Evolutionary conservation across 2,797 vertebrate species (phyloP), one percentile per base, ranked within the genome.

Genomic region (Poeciliopsis gracilis): DNA sequence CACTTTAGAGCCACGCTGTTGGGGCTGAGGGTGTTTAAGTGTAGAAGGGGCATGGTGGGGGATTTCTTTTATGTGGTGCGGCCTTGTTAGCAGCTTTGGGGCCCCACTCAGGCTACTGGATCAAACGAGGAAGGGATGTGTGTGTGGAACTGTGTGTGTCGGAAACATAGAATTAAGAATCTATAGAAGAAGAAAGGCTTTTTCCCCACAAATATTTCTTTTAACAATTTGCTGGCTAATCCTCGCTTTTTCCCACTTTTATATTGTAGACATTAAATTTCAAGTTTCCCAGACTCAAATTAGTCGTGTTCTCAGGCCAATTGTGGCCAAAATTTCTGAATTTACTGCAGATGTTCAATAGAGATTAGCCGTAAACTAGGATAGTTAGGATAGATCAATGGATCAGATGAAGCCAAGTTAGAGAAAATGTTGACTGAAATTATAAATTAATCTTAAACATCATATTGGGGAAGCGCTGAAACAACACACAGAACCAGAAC

Each of bases 11-110:
- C 84, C 71, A 77, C 76, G 83, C 76, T 84, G 82, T 82, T 81
- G 77, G 76, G 74, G 69, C 47, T 76, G 67, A 89, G 71, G 85
- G 82, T 28, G 15, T 81, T 74, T 78, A 55, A 77, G 79, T 82
- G 41, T n/a, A 47, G 57, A 86, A 77, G 15, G 25, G 45, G 36
- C 43, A 25, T 38, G 13, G 47, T 47, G 57, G 36, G 20, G 15
- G 33, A 2, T 11, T 78, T 84, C 88, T 91, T 93, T 93, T 85
- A 90, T 93, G 91, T 87, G 86, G 85, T 69, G 79, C 57, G 1
- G 73, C 71, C 75, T 77, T 77, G 84, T 82, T 89, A 83, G 85
- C 80, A 77, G 67, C 88, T 71, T 80, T 75, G 78, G 43, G 87
- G 88, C 85, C 85, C 87, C 85, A 85, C 57, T 77, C 72, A 67